Conservation (phyloP, 2,797 vertebrate genomes). For the Apogon talboti region DNA sequence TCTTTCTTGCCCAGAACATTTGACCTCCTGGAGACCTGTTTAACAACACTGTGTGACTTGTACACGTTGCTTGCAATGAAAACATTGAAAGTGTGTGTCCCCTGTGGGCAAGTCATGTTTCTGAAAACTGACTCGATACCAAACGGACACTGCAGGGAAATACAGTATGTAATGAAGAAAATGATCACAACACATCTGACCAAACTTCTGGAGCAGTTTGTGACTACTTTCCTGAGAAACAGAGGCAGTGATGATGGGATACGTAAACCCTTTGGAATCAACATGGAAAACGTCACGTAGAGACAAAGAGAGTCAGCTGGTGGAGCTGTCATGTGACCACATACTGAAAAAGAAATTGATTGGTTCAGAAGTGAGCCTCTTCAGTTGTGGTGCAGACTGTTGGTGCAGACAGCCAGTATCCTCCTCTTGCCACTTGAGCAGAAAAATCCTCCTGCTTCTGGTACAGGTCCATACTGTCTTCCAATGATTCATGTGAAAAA, state of each 20-base stretch:
- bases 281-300: too few species aligned
- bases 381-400: too few species aligned
- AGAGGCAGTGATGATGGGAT: constrained; percentile 23
- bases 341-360: too few species aligned
- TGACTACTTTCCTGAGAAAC: constrained; percentile 27
- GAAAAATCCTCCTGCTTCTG: constrained; percentile 26
- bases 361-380: too few species aligned
- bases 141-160: constrained; percentile 21
- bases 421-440: constrained; percentile 11
- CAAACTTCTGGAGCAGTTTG: constrained; percentile 28
- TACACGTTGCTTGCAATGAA: neutral
- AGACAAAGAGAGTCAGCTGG: too few species aligned
- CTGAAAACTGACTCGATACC: constrained; percentile 27
- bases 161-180: constrained; percentile 15
- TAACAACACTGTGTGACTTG: neutral
- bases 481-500: too few species aligned
- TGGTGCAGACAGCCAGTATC: neutral
- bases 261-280: constrained; percentile 6
- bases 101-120: constrained; percentile 1
- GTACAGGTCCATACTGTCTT: too few species aligned
- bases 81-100: neutral
- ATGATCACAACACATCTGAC: neutral
- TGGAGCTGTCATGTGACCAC: too few species aligned
- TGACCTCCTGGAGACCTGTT: constrained; percentile 4
- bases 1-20: constrained; percentile 9